Base-by-base conservation (phyloP, 92 coral and sea anemone genomes). In the Scolanthus callimorphus region DNA sequence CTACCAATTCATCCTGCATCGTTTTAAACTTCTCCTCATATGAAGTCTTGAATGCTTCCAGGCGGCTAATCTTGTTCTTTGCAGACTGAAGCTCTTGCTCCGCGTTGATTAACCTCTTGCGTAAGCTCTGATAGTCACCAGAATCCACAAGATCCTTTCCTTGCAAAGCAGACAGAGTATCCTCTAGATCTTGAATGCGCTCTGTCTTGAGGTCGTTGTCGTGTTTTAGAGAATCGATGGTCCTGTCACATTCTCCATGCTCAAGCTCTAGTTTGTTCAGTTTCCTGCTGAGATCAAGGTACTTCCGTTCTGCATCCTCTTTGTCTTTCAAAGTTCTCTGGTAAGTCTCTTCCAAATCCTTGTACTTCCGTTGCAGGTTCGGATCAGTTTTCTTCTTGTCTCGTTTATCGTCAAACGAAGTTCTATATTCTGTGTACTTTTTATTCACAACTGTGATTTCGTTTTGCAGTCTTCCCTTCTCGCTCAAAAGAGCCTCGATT, bases 11-110 rank as follows among this genome's bases (percentile, higher is more conserved):
- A 17, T 94, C 95, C 28, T 89, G 96, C 57, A 85, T 51, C 28
- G 54, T 82, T 59, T 81, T 90, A 57, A 94, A 56, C 70, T 94
- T 94, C 19, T 90, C 96, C 41, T 94, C 99, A 58, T 88, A 89
- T 11, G 99, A 90, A 15, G 96, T 80, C 63, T 94, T 94, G 62
- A 88, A 94, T 3, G 99, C 99, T 61, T 94, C 99, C 24, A 89
- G 59, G 27, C 99, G 83, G 31, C 68, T 81, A 19, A 69, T 71
- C 70, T 94, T 94, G 68, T 94, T 94, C 61, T 94, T 94, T 15
- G 85, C 66, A 0, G 90, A 67, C 48, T 86, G 91, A 0, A 94
- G 66, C 29, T 94, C 97, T 62, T 94, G 99, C 39, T 94, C 99
- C 25, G 84, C 56, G 71, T 61, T 86, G 39, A 90, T 85, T 20